Percentiles rank a stretch among this genome's conserved stretches.
phyloP scores from a whole-genome alignment of 2,797 vertebrate genomes.

The Xenops minutus region DNA sequence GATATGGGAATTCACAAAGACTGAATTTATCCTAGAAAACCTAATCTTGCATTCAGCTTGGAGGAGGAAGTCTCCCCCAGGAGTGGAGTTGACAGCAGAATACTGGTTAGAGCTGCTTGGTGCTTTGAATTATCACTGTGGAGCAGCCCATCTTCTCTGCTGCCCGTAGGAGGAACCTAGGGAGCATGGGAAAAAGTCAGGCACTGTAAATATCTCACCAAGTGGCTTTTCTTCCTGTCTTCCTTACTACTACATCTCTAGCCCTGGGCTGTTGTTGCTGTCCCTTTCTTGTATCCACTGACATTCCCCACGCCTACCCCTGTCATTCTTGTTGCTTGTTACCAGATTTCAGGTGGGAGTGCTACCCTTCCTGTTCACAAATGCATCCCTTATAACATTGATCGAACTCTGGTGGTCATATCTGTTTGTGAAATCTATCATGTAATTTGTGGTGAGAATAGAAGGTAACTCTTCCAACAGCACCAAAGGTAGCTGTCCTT shows the following conservation, averaged over 20 bases:
- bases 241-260: background rate
- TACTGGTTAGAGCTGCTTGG: background rate
- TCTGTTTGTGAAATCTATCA: background rate
- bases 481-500: background rate
- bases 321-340: background rate
- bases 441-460: background rate
- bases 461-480: background rate
- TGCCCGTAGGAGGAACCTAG: background rate
- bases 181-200: background rate
- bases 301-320: background rate
- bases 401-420: background rate
- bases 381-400: background rate
- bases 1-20: background rate
- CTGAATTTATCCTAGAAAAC: background rate
- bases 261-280: background rate
- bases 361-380: background rate
- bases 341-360: background rate
- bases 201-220: background rate
- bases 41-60: constrained; percentile 11
- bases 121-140: background rate
- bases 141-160: background rate
- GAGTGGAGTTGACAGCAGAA: constrained; percentile 19
- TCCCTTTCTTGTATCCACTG: background rate
- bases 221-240: background rate
- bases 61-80: background rate